Evolutionary conservation across 2,113 vertebrate species (phyloP).

Genomic region (Harpagus bidentatus): DNA sequence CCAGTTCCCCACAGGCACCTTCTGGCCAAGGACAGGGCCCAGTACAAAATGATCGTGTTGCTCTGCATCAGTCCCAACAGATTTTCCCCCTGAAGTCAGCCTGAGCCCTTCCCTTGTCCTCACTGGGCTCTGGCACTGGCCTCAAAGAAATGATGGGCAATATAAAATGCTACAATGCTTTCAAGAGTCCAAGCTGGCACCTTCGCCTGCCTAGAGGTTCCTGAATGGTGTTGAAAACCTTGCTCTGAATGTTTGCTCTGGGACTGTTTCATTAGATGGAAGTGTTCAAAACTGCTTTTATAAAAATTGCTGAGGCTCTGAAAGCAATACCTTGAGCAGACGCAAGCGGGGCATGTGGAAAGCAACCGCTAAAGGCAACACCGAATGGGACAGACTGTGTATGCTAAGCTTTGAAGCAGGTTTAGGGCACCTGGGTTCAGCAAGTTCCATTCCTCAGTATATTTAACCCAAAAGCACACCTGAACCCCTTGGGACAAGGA

Average conservation of each 20-base stretch:
- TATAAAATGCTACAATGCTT: neutral
- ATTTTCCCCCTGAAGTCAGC: neutral
- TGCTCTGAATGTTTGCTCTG: slow-evolving; percentile 30
- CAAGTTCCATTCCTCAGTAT: neutral
- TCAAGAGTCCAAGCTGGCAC: slow-evolving; percentile 6
- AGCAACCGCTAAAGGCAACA: accelerated
- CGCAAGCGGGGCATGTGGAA: accelerated
- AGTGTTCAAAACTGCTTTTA: neutral
- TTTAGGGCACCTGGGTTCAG: neutral
- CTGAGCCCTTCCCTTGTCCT: neutral
- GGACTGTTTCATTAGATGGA: neutral
- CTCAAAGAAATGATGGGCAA: neutral
- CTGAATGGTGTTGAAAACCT: neutral
- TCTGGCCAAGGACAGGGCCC: neutral
- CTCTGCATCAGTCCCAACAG: accelerated
- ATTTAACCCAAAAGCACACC: neutral
- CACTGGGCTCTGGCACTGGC: neutral
- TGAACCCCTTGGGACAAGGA: neutral
- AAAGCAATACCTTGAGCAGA: neutral
- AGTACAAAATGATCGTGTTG: accelerated
- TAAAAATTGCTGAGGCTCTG: neutral
- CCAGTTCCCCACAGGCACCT: neutral
- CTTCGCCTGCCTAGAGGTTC: neutral
- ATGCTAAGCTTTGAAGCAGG: neutral
- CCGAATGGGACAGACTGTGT: accelerated